These are phyloP conservation scores for Leuciscus idus DNA, from an alignment of 2,113 vertebrate species.

Conservation along the genomic window DNA sequence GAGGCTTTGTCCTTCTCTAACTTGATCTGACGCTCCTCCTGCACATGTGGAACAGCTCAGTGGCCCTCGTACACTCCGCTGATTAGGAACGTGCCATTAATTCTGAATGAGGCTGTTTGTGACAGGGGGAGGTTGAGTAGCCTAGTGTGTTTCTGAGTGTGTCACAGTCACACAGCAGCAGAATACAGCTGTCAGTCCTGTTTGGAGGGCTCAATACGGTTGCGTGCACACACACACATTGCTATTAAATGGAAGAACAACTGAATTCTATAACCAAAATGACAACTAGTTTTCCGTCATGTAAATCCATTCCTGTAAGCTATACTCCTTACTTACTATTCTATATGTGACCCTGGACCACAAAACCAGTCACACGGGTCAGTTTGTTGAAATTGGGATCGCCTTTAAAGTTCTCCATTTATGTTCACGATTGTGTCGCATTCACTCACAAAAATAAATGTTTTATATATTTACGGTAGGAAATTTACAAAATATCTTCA, in stretches of 20 bases:
- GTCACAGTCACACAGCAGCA: not conserved
- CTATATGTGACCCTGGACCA: too few relatives aligned
- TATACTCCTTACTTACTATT: too few relatives aligned
- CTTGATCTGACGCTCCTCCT: conserved; percentile 73
- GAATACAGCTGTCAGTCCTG: not conserved
- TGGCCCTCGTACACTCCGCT: conserved; percentile 64
- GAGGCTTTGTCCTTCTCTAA: conserved; percentile 76
- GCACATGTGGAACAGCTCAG: conserved; percentile 82
- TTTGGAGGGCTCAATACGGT: not conserved
- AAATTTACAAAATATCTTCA: too few relatives aligned
- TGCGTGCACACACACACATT: not conserved
- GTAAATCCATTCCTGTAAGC: not conserved
- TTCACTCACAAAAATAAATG: too few relatives aligned
- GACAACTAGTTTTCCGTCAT: not conserved
- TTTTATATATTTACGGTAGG: too few relatives aligned
- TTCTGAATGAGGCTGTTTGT: conserved; percentile 33
- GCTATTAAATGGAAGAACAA: not conserved
- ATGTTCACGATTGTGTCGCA: too few relatives aligned
- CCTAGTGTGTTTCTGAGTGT: conserved; percentile 19
- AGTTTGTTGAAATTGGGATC: too few relatives aligned
- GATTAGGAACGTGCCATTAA: conserved; percentile 60
- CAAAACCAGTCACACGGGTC: too few relatives aligned
- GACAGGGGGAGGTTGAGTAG: conserved; percentile 13
- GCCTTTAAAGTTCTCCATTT: too few relatives aligned
- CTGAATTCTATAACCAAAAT: not conserved